Evolutionary conservation across 2,888 invertebrate genomes (phyloP), one percentile per base, ranked within the genome.

Genomic region (Protophormia terraenovae): DNA sequence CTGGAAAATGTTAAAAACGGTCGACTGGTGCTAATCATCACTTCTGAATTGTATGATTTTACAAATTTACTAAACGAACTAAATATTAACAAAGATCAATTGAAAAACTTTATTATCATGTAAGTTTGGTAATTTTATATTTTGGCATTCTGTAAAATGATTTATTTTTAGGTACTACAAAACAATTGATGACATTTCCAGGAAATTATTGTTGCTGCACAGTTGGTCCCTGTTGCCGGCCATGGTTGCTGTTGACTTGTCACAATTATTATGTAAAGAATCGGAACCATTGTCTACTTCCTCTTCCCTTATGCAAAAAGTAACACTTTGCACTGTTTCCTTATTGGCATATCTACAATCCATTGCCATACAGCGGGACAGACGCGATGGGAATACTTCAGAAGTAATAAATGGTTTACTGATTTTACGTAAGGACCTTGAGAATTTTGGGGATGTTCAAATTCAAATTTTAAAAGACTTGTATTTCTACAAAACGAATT

Each of bases 191-290:
- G 89, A 86, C 12, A 83, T 90, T 7, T 87, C 89, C 1, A 55
- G 78, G 0, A 87, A 88, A 7, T 82, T 90, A 12, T 72, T 89
- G 50, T 86, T 88, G 0, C 66, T 89, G 8, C 88, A 88, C 32
- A 87, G 86, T 38, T 85, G 87, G 72, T 41, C 75, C 1, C 64
- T 87, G 0, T 64, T 87, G 19, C 90, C 90, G 0, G 75, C 87
- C 8, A 19, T 91, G 3, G 85, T 90, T 0, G 66, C 89, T 8
- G 88, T 90, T n/a, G 91, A 90, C 67, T 77, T 90, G 78, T 38
- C 50, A 8, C 62, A 60, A 8, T 41, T 86, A 47, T 14, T 86
- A 27, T 2, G 10, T 35, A 10, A 10, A 12, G 58, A 38, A 50
- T 12, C 8, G 2, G 24, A 10, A 12, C n/a, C 27, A n/a, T 2